Conservation (phyloP, 2,888 invertebrate genomes). For the Phragmatobia fuliginosa region DNA sequence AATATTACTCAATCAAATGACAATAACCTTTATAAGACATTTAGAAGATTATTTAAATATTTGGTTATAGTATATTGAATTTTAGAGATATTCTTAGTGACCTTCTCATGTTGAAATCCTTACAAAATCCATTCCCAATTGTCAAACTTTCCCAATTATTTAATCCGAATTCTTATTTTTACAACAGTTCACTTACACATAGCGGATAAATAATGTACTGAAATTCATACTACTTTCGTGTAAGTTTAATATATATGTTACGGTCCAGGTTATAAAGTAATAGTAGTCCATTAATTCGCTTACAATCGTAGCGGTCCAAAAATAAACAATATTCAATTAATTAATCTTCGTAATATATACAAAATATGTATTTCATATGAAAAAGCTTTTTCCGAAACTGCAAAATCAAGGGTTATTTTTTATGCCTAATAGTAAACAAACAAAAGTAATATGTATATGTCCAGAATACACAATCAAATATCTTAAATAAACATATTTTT, state of each 20-base stretch:
- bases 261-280: slow-evolving; percentile 36
- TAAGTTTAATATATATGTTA: slow-evolving; percentile 42
- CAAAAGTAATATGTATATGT: slow-evolving; percentile 9
- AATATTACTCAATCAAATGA: slow-evolving; percentile 3
- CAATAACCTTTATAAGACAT: neutral
- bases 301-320: neutral
- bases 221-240: slow-evolving; percentile 24
- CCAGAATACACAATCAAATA: neutral
- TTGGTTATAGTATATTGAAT: neutral
- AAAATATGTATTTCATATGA: neutral
- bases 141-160: neutral
- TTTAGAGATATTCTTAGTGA: neutral
- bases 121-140: slow-evolving; percentile 22
- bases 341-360: neutral
- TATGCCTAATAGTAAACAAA: neutral
- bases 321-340: neutral
- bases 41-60: neutral
- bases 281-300: neutral
- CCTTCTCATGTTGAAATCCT: slow-evolving; percentile 1
- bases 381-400: neutral
- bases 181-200: neutral
- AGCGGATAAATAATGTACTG: slow-evolving; percentile 38
- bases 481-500: slow-evolving; percentile 16
- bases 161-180: slow-evolving; percentile 29
- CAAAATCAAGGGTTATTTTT: neutral